Conservation (phyloP, 2,888 invertebrate genomes). For the Lepeophtheirus nordmannii region DNA sequence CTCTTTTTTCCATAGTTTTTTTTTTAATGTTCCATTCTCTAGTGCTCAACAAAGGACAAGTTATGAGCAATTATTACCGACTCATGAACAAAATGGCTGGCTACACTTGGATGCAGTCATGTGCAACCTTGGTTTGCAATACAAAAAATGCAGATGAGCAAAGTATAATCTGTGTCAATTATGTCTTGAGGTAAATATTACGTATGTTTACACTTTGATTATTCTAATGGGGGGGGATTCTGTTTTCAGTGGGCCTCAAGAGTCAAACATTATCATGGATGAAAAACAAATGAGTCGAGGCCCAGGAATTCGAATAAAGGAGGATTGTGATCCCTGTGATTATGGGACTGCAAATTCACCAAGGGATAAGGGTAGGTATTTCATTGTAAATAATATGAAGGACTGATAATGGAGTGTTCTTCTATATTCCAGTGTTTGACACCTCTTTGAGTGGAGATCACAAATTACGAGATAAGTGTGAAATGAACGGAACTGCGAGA, state of each 20-base stretch:
- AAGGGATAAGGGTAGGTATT: constrained; percentile 3
- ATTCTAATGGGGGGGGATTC: too few relatives aligned
- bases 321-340: neutral
- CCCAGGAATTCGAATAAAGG: constrained; percentile 4
- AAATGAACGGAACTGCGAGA: neutral
- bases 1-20: neutral
- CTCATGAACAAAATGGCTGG: constrained; percentile 86
- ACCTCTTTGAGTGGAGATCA: too few relatives aligned
- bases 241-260: constrained; percentile 60
- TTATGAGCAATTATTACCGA: constrained; percentile 85
- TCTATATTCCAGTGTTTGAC: too few relatives aligned
- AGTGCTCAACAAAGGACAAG: constrained; percentile 94
- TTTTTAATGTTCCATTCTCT: constrained; percentile 29
- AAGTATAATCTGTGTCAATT: constrained; percentile 92
- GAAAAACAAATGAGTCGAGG: constrained; percentile 63
- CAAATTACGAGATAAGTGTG: too few relatives aligned
- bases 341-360: neutral
- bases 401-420: too few relatives aligned
- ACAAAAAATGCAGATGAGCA: constrained; percentile 91
- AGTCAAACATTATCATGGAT: constrained; percentile 79
- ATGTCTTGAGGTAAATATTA: constrained; percentile 73
- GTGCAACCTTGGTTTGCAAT: constrained; percentile 88
- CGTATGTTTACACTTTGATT: neutral
- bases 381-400: neutral
- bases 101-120: constrained; percentile 90